Conservation (phyloP, 1,140 invertebrate species). For the Caenorhabditis tropicalis region DNA sequence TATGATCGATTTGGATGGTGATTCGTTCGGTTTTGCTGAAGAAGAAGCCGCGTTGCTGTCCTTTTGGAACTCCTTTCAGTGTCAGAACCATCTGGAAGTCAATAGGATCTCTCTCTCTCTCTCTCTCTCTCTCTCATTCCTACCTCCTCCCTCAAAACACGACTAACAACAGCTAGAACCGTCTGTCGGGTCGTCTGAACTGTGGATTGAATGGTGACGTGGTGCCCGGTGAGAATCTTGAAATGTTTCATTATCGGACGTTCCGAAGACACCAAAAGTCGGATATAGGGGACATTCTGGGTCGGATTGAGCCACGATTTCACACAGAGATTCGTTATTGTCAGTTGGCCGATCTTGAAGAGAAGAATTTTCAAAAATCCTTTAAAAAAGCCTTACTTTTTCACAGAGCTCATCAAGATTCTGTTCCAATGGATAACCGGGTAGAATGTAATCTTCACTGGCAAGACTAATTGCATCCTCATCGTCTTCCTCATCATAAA, state of each 20-base stretch:
- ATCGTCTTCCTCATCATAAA: background rate
- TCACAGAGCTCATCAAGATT: background rate
- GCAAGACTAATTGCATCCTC: background rate
- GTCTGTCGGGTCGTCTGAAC: background rate
- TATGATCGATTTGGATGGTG: background rate
- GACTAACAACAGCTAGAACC: background rate
- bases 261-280: background rate
- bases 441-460: background rate
- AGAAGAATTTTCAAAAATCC: background rate
- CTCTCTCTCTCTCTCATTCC: too few relatives aligned
- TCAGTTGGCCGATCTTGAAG: background rate
- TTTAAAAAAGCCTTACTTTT: background rate
- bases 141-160: background rate
- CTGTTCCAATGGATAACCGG: background rate
- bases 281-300: background rate
- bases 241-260: background rate
- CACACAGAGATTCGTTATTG: background rate
- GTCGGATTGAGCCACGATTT: background rate
- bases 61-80: background rate
- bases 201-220: background rate
- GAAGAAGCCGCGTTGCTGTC: background rate
- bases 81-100: conserved; percentile 4
- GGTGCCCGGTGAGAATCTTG: background rate
- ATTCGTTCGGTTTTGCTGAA: background rate
- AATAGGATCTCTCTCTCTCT: too few relatives aligned